Evolutionary conservation across 2,797 vertebrate genomes (phyloP), one percentile per base, ranked within the genome.

Genomic region (Trachurus trachurus): DNA sequence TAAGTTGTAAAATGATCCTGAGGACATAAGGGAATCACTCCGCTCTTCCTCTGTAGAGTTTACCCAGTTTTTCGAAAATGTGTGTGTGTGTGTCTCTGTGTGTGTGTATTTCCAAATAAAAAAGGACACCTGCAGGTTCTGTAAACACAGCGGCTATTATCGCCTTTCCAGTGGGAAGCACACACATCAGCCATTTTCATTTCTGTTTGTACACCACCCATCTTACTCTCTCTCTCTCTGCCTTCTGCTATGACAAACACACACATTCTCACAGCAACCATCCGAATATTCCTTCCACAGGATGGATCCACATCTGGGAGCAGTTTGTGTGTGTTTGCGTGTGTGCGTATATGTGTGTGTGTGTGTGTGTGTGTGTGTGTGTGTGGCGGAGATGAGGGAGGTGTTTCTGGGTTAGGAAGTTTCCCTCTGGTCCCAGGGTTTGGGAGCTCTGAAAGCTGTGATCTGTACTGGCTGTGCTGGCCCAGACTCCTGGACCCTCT

Each of bases 291-390:
- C 74, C 70, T 82, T 76, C 64, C 62, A 78, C 87, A 87, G 85
- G 87, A 90, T 83, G 77, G 60, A 84, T 66, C 74, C 85, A 93
- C 92, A 94, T 93, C 92, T 94, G 94, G 90, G 88, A 93, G 88
- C 85, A 70, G 78, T 66, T 9, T 85, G 70, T 71, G 72, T 80
- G 66, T 56, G 66, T 66, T 65, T 60, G 60, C 52, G 11, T 66
- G 50, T 65, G 60, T 69, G 74, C 74, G 59, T 59, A 54, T 74
- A 78, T 78, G 71, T 65, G 62, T 71, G 34, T 70, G 47, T 77
- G 82, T 80, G 80, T 75, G 76, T 67, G 71, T 65, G 62, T 71
- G 34, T 70, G 47, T 77, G 82, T 80, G 80, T 75, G 76, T 59
- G 53, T 67, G 45, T 61, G 65, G 74, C 53, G 22, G 64, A 78